A percentile compares a stretch with the other conserved stretches of the same genome.
These are phyloP conservation scores for Chionis minor DNA, from an alignment of 2,113 vertebrate species.

Conservation along the genomic window DNA sequence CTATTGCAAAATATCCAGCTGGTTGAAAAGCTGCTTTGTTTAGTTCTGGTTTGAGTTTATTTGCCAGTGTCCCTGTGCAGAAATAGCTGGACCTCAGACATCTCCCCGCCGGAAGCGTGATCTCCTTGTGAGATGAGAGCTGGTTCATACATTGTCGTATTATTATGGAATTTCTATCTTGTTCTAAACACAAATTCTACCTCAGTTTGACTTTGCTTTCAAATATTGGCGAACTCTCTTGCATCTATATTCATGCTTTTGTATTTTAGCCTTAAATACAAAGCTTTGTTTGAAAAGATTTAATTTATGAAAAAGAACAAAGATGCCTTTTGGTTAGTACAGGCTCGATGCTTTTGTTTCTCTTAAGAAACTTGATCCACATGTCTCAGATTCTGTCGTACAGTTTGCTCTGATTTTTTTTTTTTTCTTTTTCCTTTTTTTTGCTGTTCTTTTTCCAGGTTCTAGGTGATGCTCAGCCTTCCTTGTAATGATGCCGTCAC, in stretches of 20 bases:
- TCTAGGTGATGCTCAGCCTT: not conserved
- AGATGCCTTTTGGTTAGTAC: not conserved
- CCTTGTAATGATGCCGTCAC: constrained; percentile 83
- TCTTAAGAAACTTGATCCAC: rapidly evolving
- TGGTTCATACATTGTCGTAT: not conserved
- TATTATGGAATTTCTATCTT: not conserved
- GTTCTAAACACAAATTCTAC: not conserved
- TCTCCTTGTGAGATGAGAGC: rapidly evolving
- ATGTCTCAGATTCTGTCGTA: rapidly evolving
- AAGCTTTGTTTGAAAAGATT: not conserved
- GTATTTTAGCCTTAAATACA: not conserved
- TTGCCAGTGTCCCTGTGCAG: not conserved
- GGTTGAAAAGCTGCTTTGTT: constrained; percentile 27
- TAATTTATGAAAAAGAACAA: not conserved
- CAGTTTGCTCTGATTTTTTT: not conserved
- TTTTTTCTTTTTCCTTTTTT: not conserved
- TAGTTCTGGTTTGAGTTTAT: not conserved
- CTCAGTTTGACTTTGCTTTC: not conserved
- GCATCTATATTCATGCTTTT: not conserved
- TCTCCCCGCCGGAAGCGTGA: not conserved
- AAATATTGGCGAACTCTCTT: not conserved
- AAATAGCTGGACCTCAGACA: not conserved
- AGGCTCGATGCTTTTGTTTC: not conserved
- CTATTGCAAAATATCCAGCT: not conserved
- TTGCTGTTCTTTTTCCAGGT: not conserved